phyloP scores from a whole-genome alignment of 2,113 vertebrate genomes.

The Leucopsar rothschildi region DNA sequence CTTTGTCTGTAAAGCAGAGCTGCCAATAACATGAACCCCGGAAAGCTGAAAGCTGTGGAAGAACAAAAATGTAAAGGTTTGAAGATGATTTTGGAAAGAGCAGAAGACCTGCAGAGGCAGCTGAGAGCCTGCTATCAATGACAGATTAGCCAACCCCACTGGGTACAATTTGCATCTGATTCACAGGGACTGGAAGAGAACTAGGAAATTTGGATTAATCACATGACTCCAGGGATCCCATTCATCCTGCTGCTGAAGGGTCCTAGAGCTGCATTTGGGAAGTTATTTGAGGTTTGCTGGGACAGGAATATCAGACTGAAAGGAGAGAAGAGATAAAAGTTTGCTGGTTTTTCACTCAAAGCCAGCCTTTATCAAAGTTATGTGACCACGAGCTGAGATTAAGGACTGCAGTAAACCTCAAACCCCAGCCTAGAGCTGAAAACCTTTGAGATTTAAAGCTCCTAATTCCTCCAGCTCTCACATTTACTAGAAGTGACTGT shows the following conservation, averaged over 20 bases:
- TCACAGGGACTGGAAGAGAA: neutral
- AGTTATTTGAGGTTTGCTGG: neutral
- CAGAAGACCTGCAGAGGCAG: neutral
- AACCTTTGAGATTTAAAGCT: conserved; percentile 13
- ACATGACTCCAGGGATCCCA: neutral
- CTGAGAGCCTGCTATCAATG: neutral
- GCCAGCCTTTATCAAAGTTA: neutral
- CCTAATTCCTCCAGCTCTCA: neutral
- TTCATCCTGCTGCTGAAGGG: neutral
- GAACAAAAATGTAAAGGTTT: neutral
- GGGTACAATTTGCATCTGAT: conserved; percentile 1
- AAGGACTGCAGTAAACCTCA: neutral
- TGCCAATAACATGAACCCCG: neutral
- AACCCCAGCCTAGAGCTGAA: neutral
- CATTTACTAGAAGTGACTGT: neutral
- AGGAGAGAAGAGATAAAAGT: conserved; percentile 5
- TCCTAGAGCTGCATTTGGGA: neutral
- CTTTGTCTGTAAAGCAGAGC: neutral
- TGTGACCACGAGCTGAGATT: neutral
- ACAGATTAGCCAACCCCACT: neutral
- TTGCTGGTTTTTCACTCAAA: conserved; percentile 20
- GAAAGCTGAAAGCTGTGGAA: neutral
- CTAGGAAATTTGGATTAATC: conserved; percentile 11
- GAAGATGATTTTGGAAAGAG: neutral
- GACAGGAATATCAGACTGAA: neutral